Conservation (phyloP, 2,797 vertebrate genomes). For the Smutsia temminckii region DNA sequence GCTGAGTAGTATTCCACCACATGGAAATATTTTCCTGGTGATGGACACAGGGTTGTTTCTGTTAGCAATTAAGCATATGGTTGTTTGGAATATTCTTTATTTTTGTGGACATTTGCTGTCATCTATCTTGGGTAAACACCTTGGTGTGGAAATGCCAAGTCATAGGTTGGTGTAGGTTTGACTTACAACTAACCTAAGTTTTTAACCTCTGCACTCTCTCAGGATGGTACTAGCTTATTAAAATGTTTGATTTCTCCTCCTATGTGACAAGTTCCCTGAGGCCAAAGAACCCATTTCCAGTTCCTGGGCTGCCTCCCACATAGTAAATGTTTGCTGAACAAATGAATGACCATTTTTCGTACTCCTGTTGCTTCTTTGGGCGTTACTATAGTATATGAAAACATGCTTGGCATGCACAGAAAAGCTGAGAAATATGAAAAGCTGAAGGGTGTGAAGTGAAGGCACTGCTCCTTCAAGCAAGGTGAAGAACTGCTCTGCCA, state of each 20-base stretch:
- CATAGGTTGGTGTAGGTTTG: constrained; percentile 45
- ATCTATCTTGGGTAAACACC: constrained; percentile 47
- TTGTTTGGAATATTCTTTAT: background rate
- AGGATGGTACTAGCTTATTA: background rate
- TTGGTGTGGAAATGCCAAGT: background rate
- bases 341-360: constrained; percentile 5
- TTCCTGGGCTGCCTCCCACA: constrained; percentile 49
- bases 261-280: background rate
- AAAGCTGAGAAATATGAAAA: background rate
- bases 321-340: constrained; percentile 47
- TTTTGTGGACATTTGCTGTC: constrained; percentile 30
- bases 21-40: background rate
- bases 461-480: background rate
- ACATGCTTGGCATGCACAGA: background rate
- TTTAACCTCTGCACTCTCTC: constrained; percentile 31
- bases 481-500: background rate
- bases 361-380: background rate
- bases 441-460: background rate
- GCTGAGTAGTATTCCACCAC: background rate
- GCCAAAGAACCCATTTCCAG: background rate
- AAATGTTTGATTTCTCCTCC: constrained; percentile 40
- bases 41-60: background rate
- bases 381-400: constrained; percentile 10
- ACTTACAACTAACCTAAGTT: constrained; percentile 51
- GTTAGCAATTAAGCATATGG: background rate